Conservation (phyloP, 2,797 vertebrate genomes). For the Labeo calbasu region DNA sequence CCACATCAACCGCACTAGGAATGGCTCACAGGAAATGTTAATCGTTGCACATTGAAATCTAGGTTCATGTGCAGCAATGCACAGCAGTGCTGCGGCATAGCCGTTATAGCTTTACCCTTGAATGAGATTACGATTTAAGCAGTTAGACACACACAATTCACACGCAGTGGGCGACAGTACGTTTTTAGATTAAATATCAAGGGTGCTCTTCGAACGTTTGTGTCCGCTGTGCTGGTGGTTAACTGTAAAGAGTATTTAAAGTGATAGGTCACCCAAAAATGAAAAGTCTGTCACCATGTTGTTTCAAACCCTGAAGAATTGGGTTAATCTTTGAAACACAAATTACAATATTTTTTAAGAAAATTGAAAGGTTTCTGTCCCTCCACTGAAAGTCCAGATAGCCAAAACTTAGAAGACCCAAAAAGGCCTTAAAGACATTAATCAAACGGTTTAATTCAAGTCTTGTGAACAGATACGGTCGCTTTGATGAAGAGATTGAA, state of each 20-base stretch:
- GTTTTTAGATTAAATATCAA: conserved; percentile 44
- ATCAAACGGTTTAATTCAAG: not conserved
- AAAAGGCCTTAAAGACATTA: not conserved
- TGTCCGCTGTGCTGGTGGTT: conserved; percentile 13
- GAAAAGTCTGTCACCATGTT: not conserved
- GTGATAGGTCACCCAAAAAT: not conserved
- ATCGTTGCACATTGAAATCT: conserved; percentile 58
- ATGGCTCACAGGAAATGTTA: conserved; percentile 60
- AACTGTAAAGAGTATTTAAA: conserved; percentile 35
- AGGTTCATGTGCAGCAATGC: conserved; percentile 50
- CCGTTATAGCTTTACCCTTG: conserved; percentile 43
- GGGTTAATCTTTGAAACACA: not conserved
- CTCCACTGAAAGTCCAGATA: not conserved
- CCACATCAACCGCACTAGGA: conserved; percentile 57
- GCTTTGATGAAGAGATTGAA: not conserved
- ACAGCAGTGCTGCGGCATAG: conserved; percentile 39
- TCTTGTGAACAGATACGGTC: not conserved
- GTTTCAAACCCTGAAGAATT: not conserved
- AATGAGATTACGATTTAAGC: conserved; percentile 53
- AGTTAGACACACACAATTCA: conserved; percentile 53
- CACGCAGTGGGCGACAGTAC: conserved; percentile 47
- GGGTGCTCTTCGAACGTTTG: conserved; percentile 27
- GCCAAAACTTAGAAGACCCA: not conserved
- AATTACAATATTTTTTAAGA: not conserved
- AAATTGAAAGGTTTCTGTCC: not conserved